Conservation (phyloP, 2,113 vertebrate genomes). For the Ptyas mucosa region DNA sequence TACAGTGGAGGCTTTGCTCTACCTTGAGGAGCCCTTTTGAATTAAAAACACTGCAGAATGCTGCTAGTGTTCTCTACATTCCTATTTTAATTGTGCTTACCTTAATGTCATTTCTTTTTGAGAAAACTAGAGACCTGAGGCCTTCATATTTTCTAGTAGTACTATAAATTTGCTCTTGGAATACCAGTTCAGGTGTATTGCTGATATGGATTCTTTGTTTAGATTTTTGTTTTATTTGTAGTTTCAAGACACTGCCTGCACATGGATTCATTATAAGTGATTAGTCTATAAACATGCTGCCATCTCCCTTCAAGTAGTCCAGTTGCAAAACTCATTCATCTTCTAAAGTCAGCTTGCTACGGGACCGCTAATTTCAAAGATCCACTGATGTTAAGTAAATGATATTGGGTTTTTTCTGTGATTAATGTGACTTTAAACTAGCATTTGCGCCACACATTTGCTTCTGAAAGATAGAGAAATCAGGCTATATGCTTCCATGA, state of each 20-base stretch:
- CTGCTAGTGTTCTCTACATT: constrained; percentile 35
- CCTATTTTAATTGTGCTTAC: constrained; percentile 22
- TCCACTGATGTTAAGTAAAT: background rate
- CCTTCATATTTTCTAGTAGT: fast-evolving
- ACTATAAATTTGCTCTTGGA: background rate
- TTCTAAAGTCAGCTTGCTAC: background rate
- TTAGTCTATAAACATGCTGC: background rate
- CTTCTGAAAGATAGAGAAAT: background rate
- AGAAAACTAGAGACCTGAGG: background rate
- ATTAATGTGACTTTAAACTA: background rate
- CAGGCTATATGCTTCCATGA: background rate
- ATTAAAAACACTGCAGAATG: constrained; percentile 23
- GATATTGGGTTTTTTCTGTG: background rate
- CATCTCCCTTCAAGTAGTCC: background rate
- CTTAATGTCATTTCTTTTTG: background rate
- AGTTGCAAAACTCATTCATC: background rate
- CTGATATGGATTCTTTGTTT: fast-evolving
- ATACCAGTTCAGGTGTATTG: background rate
- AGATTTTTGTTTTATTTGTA: background rate
- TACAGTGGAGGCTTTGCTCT: constrained; percentile 20
- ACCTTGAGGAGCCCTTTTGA: background rate
- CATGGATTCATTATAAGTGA: background rate
- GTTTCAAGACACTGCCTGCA: background rate
- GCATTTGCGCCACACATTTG: background rate
- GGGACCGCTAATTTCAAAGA: background rate